Evolutionary conservation across 2,113 vertebrate genomes (phyloP), one percentile per base, ranked within the genome.

Genomic region (Salminus brasiliensis): DNA sequence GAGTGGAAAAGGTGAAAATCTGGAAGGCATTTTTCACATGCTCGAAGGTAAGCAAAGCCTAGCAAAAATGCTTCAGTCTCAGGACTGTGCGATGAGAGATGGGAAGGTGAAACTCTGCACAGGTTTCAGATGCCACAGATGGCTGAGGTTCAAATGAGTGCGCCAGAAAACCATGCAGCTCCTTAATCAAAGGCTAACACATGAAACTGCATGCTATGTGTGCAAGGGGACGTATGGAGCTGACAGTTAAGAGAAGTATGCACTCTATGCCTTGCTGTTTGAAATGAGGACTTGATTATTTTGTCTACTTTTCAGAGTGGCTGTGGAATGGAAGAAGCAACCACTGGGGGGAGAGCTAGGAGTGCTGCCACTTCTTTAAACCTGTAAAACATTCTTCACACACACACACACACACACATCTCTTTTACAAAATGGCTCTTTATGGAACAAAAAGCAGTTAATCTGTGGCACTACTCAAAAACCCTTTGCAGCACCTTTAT

Each of bases 331-430:
- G 30, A 47, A 36, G 21, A 39, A 15, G 5, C 27, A 57, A 60
- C 70, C 60, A 65, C 69, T 59, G 53, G 67, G 67, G 36, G 49
- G 69, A n/a, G 68, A 65, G 25, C 57, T 52, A 16, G 43, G 13
- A 72, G 11, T 29, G 18, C 6, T 34, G 16, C n/a, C 69, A 53
- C 7, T 34, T 53, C n/a, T n/a, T n/a, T n/a, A n/a, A n/a, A n/a
- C n/a, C n/a, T n/a, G n/a, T n/a, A n/a, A n/a, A n/a, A n/a, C n/a
- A n/a, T n/a, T n/a, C n/a, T n/a, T n/a, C n/a, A n/a, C n/a, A n/a
- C n/a, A n/a, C n/a, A n/a, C n/a, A n/a, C n/a, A n/a, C n/a, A n/a
- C n/a, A n/a, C n/a, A n/a, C n/a, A n/a, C n/a, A n/a, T n/a, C n/a
- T n/a, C n/a, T n/a, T n/a, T n/a, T n/a, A n/a, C n/a, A n/a, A n/a